These are phyloP conservation scores for Onthophagus sagittarius DNA, from an alignment of 2,888 invertebrate species.

Conservation along the genomic window DNA sequence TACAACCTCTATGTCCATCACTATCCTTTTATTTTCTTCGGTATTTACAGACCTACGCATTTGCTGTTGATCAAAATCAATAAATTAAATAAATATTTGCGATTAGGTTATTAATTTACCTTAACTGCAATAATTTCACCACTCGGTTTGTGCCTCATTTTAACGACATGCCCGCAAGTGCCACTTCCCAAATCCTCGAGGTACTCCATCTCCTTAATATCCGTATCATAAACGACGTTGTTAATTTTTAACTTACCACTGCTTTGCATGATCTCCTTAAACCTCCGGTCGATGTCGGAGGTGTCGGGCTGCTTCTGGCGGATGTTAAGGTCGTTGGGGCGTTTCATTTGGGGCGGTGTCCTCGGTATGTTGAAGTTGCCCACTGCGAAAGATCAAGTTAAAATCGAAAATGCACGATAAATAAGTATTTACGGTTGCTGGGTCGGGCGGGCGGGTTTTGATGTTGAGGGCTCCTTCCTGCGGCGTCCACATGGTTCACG, in stretches of 20 bases:
- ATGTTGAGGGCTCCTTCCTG: slow-evolving; percentile 1
- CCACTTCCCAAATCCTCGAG: slow-evolving; percentile 89
- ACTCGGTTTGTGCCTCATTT: slow-evolving; percentile 89
- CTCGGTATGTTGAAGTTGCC: slow-evolving; percentile 39
- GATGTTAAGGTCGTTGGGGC: slow-evolving; percentile 58
- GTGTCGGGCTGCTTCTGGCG: slow-evolving; percentile 51
- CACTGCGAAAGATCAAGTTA: slow-evolving; percentile 46
- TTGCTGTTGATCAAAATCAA: slow-evolving; percentile 57
- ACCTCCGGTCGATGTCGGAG: slow-evolving; percentile 74
- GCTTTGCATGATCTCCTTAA: slow-evolving; percentile 90
- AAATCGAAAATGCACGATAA: slow-evolving; percentile 34
- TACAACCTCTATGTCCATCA: slow-evolving; percentile 98
- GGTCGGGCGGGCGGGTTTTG: slow-evolving; percentile 4
- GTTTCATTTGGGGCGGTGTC: slow-evolving; percentile 52
- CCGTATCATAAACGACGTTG: slow-evolving; percentile 72
- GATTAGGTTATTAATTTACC: slow-evolving; percentile 51
- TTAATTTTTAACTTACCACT: slow-evolving; percentile 86
- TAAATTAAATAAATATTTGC: neutral
- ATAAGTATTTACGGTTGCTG: neutral
- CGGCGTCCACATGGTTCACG: slow-evolving; percentile 27
- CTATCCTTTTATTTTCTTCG: slow-evolving; percentile 96
- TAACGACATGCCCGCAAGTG: slow-evolving; percentile 96
- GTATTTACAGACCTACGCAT: slow-evolving; percentile 96
- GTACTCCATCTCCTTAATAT: slow-evolving; percentile 78
- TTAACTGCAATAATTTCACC: slow-evolving; percentile 89